phyloP scores from a whole-genome alignment of 2,797 vertebrate species.

The Anabas testudineus region DNA sequence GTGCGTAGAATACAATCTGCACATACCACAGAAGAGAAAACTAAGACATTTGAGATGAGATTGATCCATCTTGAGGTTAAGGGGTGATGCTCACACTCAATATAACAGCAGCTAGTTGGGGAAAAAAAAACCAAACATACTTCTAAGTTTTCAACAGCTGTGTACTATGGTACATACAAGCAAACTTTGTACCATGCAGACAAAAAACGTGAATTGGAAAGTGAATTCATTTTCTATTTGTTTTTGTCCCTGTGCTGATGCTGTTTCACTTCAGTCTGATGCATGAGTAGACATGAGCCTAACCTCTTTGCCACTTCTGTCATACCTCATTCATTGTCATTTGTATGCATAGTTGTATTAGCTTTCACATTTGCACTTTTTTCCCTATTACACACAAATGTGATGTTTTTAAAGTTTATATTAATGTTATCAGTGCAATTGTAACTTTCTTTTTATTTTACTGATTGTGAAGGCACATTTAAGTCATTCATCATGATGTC shows the following conservation, averaged over 20 bases:
- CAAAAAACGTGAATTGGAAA: not conserved
- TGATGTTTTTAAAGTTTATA: slow-evolving; percentile 64
- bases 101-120: no score
- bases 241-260: slow-evolving; percentile 45
- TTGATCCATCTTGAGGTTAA: slow-evolving; percentile 17
- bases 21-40: slow-evolving; percentile 1
- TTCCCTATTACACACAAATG: slow-evolving; percentile 67
- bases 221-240: not conserved
- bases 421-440: slow-evolving; percentile 75
- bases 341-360: slow-evolving; percentile 73
- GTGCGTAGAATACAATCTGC: slow-evolving; percentile 8
- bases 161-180: no score
- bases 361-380: slow-evolving; percentile 80
- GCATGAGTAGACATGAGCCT: slow-evolving; percentile 75
- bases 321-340: slow-evolving; percentile 77
- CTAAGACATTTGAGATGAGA: not conserved
- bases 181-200: no score
- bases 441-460: slow-evolving; percentile 72
- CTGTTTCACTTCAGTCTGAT: slow-evolving; percentile 73
- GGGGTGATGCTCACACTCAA: not conserved
- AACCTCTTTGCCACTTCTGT: slow-evolving; percentile 72
- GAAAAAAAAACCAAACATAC: no score
- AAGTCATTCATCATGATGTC: slow-evolving; percentile 57
- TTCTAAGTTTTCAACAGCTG: no score
- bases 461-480: slow-evolving; percentile 70